phyloP scores from a whole-genome alignment of 2,113 vertebrate genomes.

The Grammomys dolichurus region DNA sequence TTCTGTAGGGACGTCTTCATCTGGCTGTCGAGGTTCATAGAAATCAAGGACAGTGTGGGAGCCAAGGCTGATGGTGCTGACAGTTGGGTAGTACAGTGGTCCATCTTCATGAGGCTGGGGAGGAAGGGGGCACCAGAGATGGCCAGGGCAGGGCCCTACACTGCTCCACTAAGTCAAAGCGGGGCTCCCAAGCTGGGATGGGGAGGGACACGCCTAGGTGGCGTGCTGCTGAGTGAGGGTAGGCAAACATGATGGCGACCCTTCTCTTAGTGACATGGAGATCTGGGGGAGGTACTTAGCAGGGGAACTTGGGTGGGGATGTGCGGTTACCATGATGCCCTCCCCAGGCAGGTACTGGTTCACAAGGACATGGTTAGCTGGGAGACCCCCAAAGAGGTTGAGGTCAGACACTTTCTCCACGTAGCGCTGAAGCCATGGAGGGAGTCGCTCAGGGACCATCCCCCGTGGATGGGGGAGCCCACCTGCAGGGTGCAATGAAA shows the following conservation, averaged over 20 bases:
- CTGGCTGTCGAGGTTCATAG: constrained; percentile 86
- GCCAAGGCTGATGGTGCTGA: constrained; percentile 94
- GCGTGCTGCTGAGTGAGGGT: background rate
- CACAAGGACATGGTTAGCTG: constrained; percentile 94
- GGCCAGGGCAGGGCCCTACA: constrained; percentile 11
- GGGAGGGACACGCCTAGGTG: background rate
- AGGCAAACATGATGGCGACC: background rate
- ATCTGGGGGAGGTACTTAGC: background rate
- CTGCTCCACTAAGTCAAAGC: background rate
- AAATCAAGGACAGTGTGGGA: constrained; percentile 93
- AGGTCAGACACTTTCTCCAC: constrained; percentile 91
- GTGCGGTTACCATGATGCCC: constrained; percentile 91
- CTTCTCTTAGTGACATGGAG: background rate
- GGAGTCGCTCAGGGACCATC: constrained; percentile 92
- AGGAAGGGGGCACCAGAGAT: constrained; percentile 31
- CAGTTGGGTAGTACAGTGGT: constrained; percentile 93
- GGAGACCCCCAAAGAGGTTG: constrained; percentile 89
- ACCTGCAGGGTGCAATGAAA: constrained; percentile 83
- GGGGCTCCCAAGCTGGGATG: background rate
- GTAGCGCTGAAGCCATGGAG: constrained; percentile 90
- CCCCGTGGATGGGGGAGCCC: constrained; percentile 92
- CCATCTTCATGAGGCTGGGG: constrained; percentile 94
- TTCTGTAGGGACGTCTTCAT: constrained; percentile 60
- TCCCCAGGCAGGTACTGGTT: constrained; percentile 94
- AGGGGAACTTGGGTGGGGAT: background rate